Percentiles rank a stretch among this genome's conserved stretches.
phyloP scores from a whole-genome alignment of 2,888 invertebrate species.

The Leptopterna dolabrata region DNA sequence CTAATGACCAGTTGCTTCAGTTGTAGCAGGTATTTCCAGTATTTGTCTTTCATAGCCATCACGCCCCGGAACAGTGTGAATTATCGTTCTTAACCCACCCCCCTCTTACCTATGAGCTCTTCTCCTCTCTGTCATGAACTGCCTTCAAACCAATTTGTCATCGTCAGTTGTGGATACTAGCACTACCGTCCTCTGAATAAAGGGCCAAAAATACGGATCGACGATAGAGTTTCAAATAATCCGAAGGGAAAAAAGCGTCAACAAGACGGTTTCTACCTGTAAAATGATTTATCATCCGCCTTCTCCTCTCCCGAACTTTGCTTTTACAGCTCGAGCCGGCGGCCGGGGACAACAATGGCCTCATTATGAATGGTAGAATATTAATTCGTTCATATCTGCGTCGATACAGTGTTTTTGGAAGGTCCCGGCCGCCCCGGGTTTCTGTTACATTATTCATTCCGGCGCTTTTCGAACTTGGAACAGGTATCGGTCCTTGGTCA shows the following conservation, averaged over 20 bases:
- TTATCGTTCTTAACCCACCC: too few species aligned
- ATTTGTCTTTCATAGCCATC: too few species aligned
- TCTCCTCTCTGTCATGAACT: too few species aligned
- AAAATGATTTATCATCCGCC: neutral
- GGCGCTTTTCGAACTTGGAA: neutral
- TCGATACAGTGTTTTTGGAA: neutral
- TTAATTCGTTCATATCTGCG: slow-evolving; percentile 3
- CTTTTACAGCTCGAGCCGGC: neutral
- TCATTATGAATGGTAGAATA: neutral
- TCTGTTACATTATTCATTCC: neutral
- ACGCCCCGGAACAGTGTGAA: too few species aligned
- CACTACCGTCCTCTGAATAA: too few species aligned
- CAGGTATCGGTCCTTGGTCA: neutral
- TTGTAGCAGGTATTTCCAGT: too few species aligned
- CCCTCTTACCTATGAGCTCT: too few species aligned
- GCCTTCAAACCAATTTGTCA: too few species aligned
- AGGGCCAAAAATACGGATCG: too few species aligned
- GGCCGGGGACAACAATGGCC: neutral
- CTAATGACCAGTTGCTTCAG: too few species aligned
- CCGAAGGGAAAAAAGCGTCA: neutral
- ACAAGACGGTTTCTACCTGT: neutral
- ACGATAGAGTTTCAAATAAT: neutral
- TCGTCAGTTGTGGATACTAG: too few species aligned
- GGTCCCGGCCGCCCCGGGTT: neutral
- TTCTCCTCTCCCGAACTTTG: neutral